Percentiles rank a stretch among this genome's conserved stretches.
Conservation (phyloP, 2,888 invertebrate genomes). For the Dyspetes luteomarginatus region DNA sequence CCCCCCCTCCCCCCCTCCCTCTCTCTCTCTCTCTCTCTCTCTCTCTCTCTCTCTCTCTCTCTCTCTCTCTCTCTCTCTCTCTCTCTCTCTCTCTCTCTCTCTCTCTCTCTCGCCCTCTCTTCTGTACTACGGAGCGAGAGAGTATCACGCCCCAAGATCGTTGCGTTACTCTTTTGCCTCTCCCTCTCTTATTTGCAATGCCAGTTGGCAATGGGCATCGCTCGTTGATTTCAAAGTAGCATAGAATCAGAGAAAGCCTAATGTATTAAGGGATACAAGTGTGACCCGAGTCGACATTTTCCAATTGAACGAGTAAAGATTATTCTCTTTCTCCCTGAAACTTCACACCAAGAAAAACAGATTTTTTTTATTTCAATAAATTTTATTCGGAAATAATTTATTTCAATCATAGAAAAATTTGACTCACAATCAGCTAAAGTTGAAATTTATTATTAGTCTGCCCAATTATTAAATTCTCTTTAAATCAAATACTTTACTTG, state of each 20-base stretch:
- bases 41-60: conserved; percentile 5
- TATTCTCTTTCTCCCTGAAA: too few species aligned
- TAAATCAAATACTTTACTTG: too few species aligned
- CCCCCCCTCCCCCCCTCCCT: too few species aligned
- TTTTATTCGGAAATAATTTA: too few species aligned
- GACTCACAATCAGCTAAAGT: too few species aligned
- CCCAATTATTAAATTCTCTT: too few species aligned
- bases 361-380: too few species aligned
- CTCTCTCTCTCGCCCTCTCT: neutral
- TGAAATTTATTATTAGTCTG: too few species aligned
- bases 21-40: neutral
- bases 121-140: neutral
- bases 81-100: neutral
- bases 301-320: neutral
- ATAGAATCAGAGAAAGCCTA: neutral
- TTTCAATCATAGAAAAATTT: too few species aligned
- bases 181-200: conserved; percentile 24
- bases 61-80: conserved; percentile 5
- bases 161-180: conserved; percentile 24
- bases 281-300: neutral
- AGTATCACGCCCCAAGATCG: conserved; percentile 7
- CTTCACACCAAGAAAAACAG: too few species aligned
- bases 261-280: neutral
- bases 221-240: neutral
- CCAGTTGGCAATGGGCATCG: conserved; percentile 47